A percentile compares a stretch with the other conserved stretches of the same genome.
Conservation (phyloP, 1,140 invertebrate genomes). For the Achroia grisella region DNA sequence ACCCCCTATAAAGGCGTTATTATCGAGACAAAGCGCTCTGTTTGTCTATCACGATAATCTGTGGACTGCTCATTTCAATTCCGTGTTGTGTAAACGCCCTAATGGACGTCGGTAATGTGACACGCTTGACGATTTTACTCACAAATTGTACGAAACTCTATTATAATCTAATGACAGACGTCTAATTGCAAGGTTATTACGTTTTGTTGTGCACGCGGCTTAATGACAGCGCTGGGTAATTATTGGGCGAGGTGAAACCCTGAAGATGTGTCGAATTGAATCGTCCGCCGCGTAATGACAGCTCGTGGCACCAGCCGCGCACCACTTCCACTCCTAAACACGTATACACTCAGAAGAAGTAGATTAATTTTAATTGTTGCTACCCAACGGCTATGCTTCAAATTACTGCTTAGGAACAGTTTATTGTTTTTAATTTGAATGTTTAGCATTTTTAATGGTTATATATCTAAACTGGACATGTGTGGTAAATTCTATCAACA, state of each 20-base stretch:
- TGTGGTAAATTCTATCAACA: no score
- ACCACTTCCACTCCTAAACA: conserved; percentile 42
- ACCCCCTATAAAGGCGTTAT: conserved; percentile 55
- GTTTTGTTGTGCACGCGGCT: conserved; percentile 59
- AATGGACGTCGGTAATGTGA: conserved; percentile 70
- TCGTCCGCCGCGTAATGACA: conserved; percentile 32
- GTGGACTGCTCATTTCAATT: conserved; percentile 69
- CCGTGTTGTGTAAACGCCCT: conserved; percentile 70
- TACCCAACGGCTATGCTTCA: conserved; percentile 20
- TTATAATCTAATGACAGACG: conserved; percentile 68
- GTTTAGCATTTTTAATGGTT: no score
- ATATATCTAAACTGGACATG: no score
- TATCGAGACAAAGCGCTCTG: conserved; percentile 66
- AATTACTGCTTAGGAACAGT: conserved; percentile 6
- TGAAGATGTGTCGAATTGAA: conserved; percentile 71
- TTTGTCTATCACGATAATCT: conserved; percentile 72
- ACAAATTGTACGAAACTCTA: conserved; percentile 71
- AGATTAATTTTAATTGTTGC: conserved; percentile 51
- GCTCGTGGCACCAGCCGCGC: conserved; percentile 19
- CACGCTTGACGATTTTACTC: conserved; percentile 72
- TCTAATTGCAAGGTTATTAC: conserved; percentile 71
- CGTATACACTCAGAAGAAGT: no score
- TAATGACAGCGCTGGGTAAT: conserved; percentile 64
- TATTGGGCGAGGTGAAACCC: conserved; percentile 68
- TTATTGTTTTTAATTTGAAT: no score